These are phyloP conservation scores for Grammomys surdaster DNA, from an alignment of 2,113 vertebrate genomes.

Conservation along the genomic window DNA sequence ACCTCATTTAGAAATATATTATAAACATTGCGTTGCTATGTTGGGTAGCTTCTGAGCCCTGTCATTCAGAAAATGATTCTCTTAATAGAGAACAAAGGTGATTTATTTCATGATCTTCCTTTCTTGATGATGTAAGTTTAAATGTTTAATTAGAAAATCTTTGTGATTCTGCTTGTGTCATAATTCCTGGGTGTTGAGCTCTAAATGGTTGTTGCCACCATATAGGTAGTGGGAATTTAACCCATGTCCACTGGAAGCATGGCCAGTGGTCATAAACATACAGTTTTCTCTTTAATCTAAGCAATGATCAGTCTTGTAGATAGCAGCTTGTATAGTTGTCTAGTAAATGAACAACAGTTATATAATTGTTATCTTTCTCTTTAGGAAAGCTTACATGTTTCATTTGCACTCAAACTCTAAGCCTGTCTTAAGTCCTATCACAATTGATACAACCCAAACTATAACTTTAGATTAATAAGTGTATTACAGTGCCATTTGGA, in stretches of 20 bases:
- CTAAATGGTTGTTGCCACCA: not conserved
- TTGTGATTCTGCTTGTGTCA: not conserved
- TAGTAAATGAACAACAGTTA: not conserved
- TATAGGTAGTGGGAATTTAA: not conserved
- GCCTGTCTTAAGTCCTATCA: not conserved
- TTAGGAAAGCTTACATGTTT: not conserved
- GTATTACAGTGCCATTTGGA: too few relatives aligned
- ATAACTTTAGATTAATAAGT: not conserved
- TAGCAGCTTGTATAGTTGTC: not conserved
- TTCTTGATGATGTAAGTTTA: not conserved
- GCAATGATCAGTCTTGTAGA: not conserved
- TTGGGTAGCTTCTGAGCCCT: not conserved
- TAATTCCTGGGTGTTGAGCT: not conserved
- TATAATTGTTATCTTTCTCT: not conserved
- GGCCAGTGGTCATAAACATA: not conserved
- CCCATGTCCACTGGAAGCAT: not conserved
- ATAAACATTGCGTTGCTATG: not conserved
- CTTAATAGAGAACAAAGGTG: not conserved
- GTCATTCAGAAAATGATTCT: not conserved
- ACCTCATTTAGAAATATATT: not conserved
- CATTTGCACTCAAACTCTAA: not conserved
- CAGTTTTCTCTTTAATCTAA: not conserved
- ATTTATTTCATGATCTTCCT: not conserved
- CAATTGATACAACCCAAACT: not conserved
- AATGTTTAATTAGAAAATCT: not conserved